Conservation (phyloP, 2,797 vertebrate species). For the Pipistrellus kuhlii region DNA sequence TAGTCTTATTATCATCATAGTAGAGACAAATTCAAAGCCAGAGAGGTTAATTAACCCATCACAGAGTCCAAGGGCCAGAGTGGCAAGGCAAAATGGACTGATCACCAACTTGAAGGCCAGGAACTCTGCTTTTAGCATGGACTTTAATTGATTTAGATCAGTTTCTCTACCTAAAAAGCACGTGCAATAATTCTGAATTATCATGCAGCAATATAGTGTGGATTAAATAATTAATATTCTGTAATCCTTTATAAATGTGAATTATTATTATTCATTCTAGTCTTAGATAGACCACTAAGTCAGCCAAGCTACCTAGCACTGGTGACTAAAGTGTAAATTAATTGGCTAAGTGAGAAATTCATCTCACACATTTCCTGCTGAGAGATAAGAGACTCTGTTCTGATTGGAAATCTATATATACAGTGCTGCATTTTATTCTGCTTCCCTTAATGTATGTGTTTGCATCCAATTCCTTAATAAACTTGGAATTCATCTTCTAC, state of each 20-base stretch:
- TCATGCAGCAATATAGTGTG: constrained; percentile 62
- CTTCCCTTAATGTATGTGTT: constrained; percentile 50
- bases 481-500: constrained; percentile 53
- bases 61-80: constrained; percentile 56
- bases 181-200: constrained; percentile 76
- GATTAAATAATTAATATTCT: constrained; percentile 81
- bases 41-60: constrained; percentile 76
- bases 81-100: constrained; percentile 71
- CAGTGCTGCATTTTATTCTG: constrained; percentile 30
- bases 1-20: constrained; percentile 75
- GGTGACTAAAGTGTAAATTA: constrained; percentile 76
- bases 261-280: constrained; percentile 69
- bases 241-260: constrained; percentile 72
- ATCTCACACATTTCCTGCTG: constrained; percentile 70
- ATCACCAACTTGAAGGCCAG: constrained; percentile 64
- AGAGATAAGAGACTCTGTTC: constrained; percentile 64
- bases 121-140: constrained; percentile 75
- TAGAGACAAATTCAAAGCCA: constrained; percentile 79
- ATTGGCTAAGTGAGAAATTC: constrained; percentile 72
- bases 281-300: constrained; percentile 50
- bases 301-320: constrained; percentile 41
- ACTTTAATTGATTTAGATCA: constrained; percentile 76
- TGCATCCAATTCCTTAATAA: constrained; percentile 62
- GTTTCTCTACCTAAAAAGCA: constrained; percentile 69
- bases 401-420: constrained; percentile 69